These are phyloP conservation scores for Adoxophyes honmai DNA, from an alignment of 1,140 invertebrate genomes.

Conservation along the genomic window DNA sequence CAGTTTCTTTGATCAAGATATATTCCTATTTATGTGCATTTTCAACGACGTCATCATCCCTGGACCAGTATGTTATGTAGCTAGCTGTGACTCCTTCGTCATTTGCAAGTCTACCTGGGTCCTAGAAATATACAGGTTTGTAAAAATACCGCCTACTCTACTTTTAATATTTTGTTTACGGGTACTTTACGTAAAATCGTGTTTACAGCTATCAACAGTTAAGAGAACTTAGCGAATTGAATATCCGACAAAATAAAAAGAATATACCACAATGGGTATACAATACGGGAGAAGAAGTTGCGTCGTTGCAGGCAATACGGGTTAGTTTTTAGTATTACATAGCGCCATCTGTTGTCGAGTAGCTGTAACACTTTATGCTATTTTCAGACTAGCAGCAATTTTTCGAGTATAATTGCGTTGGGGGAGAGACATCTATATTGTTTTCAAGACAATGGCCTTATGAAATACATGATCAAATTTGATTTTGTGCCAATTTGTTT, in stretches of 20 bases:
- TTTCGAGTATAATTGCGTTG: slow-evolving; percentile 82
- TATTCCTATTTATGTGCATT: slow-evolving; percentile 85
- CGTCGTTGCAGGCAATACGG: slow-evolving; percentile 80
- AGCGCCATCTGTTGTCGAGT: neutral
- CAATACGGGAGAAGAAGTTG: slow-evolving; percentile 86
- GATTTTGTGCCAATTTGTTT: slow-evolving; percentile 88
- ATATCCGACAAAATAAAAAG: slow-evolving; percentile 73
- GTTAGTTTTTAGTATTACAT: slow-evolving; percentile 29
- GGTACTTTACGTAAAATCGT: slow-evolving; percentile 26
- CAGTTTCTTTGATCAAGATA: slow-evolving; percentile 93
- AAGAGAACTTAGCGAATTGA: slow-evolving; percentile 75
- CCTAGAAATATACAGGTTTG: slow-evolving; percentile 88
- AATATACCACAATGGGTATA: slow-evolving; percentile 85
- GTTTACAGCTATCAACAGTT: slow-evolving; percentile 82
- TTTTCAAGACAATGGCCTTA: slow-evolving; percentile 84
- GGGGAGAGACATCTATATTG: slow-evolving; percentile 87
- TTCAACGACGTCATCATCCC: slow-evolving; percentile 88
- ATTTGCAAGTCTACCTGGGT: slow-evolving; percentile 85
- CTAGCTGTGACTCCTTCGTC: slow-evolving; percentile 89
- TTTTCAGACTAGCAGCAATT: slow-evolving; percentile 64
- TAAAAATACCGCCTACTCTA: slow-evolving; percentile 1
- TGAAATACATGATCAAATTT: slow-evolving; percentile 88
- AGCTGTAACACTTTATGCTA: neutral
- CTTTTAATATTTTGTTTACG: no score
- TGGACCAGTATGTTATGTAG: slow-evolving; percentile 85